Percentiles rank a stretch among this genome's conserved stretches.
Conservation (phyloP, 2,113 vertebrate species). For the Atherinomorus stipes region DNA sequence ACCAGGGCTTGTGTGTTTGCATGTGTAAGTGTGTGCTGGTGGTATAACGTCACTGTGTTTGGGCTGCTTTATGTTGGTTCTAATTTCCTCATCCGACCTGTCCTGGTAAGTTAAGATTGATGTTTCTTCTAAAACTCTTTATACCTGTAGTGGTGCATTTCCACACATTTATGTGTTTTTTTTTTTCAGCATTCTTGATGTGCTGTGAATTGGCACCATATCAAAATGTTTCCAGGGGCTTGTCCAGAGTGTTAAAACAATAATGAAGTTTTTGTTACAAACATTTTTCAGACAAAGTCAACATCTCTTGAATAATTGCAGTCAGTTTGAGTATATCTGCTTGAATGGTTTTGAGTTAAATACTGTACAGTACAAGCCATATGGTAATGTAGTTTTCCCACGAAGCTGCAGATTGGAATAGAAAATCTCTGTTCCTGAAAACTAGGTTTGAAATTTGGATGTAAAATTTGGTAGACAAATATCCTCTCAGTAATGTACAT, state of each 20-base stretch:
- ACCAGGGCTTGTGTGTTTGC: constrained; percentile 16
- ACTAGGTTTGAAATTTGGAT: background rate
- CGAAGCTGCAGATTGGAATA: constrained; percentile 4
- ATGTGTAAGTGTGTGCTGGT: background rate
- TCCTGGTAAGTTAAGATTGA: constrained; percentile 14
- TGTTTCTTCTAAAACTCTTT: constrained; percentile 26
- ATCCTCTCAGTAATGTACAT: constrained; percentile 3
- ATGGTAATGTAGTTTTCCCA: background rate
- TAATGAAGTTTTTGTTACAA: background rate
- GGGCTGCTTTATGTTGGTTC: constrained; percentile 31
- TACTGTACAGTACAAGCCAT: background rate
- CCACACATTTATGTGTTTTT: constrained; percentile 1
- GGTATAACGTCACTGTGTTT: constrained; percentile 24
- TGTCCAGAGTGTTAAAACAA: background rate
- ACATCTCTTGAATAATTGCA: background rate
- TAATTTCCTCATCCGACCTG: constrained; percentile 36
- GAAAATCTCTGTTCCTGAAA: background rate
- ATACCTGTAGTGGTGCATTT: background rate
- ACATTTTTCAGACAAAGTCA: background rate
- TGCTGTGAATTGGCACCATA: constrained; percentile 1
- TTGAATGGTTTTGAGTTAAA: background rate
- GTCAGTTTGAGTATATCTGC: background rate
- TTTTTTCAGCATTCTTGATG: background rate
- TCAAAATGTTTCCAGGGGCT: background rate
- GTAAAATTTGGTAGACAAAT: constrained; percentile 1